A percentile compares a stretch with the other conserved stretches of the same genome.
Evolutionary conservation across 2,888 invertebrate genomes (phyloP).

Genomic region (Diaprepes abbreviatus): DNA sequence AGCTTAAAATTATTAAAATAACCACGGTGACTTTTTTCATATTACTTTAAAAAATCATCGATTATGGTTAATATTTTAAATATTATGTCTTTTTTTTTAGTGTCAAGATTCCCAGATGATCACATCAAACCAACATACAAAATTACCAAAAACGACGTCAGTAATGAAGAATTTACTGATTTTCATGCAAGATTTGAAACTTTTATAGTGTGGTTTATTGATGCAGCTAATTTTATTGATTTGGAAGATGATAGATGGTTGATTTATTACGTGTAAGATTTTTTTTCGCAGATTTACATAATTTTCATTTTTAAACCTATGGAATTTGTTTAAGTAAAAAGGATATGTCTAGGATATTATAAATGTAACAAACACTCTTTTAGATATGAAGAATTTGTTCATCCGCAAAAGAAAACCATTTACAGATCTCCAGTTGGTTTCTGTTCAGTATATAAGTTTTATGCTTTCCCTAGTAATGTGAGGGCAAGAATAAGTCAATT

Average conservation of each 20-base stretch:
- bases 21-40: too few species aligned
- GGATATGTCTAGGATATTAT: too few species aligned
- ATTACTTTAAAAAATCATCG: too few species aligned
- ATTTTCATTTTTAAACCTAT: too few species aligned
- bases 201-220: slow-evolving; percentile 95
- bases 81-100: slow-evolving; percentile 38
- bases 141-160: slow-evolving; percentile 83
- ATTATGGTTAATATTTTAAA: neutral
- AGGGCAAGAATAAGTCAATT: slow-evolving; percentile 95
- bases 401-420: slow-evolving; percentile 70
- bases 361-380: too few species aligned
- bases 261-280: slow-evolving; percentile 83
- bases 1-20: too few species aligned
- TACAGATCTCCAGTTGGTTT: slow-evolving; percentile 88
- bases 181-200: slow-evolving; percentile 91
- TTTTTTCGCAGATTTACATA: too few species aligned
- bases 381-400: slow-evolving; percentile 80
- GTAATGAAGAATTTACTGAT: slow-evolving; percentile 79
- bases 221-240: slow-evolving; percentile 96
- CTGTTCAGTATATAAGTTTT: slow-evolving; percentile 94
- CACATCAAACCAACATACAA: slow-evolving; percentile 73
- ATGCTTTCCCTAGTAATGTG: slow-evolving; percentile 88
- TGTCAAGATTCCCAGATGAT: slow-evolving; percentile 52
- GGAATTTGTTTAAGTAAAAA: too few species aligned
- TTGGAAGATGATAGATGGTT: slow-evolving; percentile 93